Base-by-base conservation (phyloP, 2,888 invertebrate genomes). In the Ochropleura plecta region DNA sequence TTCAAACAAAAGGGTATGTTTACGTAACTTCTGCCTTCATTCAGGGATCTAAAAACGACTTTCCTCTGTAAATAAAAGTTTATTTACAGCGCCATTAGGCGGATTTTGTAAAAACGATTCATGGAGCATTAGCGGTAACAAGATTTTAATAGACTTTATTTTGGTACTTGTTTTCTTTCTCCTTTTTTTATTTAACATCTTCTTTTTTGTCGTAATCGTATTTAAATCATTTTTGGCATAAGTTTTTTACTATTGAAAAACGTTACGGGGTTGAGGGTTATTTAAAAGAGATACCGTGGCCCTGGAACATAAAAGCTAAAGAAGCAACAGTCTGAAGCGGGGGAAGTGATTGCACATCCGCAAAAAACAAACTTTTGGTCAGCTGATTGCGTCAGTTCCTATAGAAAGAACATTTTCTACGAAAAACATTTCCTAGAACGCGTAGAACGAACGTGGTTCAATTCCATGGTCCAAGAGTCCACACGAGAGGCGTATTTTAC, bases 1-100 rank as follows among this genome's bases (percentile, higher is more conserved):
- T 84, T 63, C 18, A 62, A 84, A 82, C 62, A 84, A 82, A 81
- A 55, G 82, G 85, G 82, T 82, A 30, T 81, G 66, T 81, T 82
- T 82, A 69, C 82, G 57, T 76, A 76, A 84, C 76, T 84, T 71
- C 60, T 69, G 42, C 48, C 53, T 81, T 81, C 46, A 71, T 71
- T 71, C 70, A 69, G 60, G 59, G 48, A 71, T 68, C 65, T 71
- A 51, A 71, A 62, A 81, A 84, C 66, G 82, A 69, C 70, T 81
- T 72, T 46, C 40, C 44, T 48, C n/a, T 60, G 44, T 67, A 76
- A 81, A 81, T 65, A 84, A 69, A 81, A 72, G 65, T 70, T 76
- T 76, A 57, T 84, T 81, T 71, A 76, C 67, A 65, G 68, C 62
- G 20, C 66, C 71, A 76, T 81, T 84, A 69, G 68, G 51, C 57